Evolutionary conservation across 1,140 invertebrate genomes (phyloP), one percentile per base, ranked within the genome.

Genomic region (Cepaea nemoralis): DNA sequence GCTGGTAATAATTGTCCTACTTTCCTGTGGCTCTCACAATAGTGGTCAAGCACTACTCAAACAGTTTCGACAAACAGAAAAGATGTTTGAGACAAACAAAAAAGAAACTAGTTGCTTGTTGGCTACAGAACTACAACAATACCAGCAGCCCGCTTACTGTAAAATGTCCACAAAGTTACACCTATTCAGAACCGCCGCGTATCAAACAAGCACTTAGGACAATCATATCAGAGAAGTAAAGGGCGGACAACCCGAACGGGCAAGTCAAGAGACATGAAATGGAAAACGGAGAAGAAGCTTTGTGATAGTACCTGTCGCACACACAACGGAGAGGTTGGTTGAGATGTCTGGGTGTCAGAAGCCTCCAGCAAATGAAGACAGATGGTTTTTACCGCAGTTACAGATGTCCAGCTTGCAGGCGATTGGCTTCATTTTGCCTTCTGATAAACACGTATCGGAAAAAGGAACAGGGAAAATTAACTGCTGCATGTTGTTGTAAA

Each of bases 41-140:
- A 31, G 59, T 27, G 27, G 27, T 10, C 59, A 31, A 27, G 1
- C 6, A 63, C 12, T 19, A 63, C 59, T 63, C 22, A 19, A 31
- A 63, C 6, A 16, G 59, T 63, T 63, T 63, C 33, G 59, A 63
- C 59, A 63, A 63, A 63, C 59, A 63, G 19, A 5, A 31, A 27
- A 27, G 59, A 63, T 63, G 59, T 63, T 63, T 63, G 59, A 2
- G 27, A 63, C 59, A 63, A 63, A 63, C 59, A 63, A 31, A 31
- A 24, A 31, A 24, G n/a, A 63, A 2, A 6, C 59, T 8, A 27
- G n/a, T 31, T 63, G n/a, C 1, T 10, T 6, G 33, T 63, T 63
- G n/a, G 27, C 27, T 63, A 31, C 59, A 63, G 33, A 63, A 2
- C 16, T 31, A 16, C 16, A 6, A 63, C 59, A 63, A 63, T 31